phyloP scores from a whole-genome alignment of 1,140 invertebrate species.

The Dufourea novaeangliae region DNA sequence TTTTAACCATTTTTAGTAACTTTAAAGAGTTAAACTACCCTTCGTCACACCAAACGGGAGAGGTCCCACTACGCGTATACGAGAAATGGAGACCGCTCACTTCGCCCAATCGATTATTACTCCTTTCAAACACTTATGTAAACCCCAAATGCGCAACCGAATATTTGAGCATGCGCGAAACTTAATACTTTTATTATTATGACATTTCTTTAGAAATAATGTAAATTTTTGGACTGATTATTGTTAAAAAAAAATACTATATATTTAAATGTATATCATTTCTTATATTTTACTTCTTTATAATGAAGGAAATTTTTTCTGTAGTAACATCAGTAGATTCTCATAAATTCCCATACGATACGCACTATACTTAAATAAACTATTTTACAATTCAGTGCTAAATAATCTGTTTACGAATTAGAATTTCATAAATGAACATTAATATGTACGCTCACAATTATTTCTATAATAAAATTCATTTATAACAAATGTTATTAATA shows the following conservation, averaged over 20 bases:
- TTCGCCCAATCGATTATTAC: constrained; percentile 52
- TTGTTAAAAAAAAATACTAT: background rate
- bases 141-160: constrained; percentile 60
- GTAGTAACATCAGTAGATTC: background rate
- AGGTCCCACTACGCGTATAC: background rate
- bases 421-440: background rate
- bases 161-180: constrained; percentile 34
- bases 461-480: background rate
- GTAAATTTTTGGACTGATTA: background rate
- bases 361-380: background rate
- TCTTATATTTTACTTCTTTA: background rate
- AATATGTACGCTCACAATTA: background rate
- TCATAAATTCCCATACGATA: background rate
- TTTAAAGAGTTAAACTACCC: background rate
- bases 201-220: background rate
- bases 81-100: constrained; percentile 33
- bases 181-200: constrained; percentile 6
- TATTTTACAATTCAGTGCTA: background rate
- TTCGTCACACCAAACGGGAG: constrained; percentile 19
- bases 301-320: background rate
- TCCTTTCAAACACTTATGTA: constrained; percentile 59
- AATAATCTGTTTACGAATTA: background rate
- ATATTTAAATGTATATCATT: background rate
- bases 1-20: constrained; percentile 77
- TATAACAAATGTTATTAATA: background rate